Evolutionary conservation across 2,888 invertebrate species (phyloP).

Genomic region (Heteropelma amictum): DNA sequence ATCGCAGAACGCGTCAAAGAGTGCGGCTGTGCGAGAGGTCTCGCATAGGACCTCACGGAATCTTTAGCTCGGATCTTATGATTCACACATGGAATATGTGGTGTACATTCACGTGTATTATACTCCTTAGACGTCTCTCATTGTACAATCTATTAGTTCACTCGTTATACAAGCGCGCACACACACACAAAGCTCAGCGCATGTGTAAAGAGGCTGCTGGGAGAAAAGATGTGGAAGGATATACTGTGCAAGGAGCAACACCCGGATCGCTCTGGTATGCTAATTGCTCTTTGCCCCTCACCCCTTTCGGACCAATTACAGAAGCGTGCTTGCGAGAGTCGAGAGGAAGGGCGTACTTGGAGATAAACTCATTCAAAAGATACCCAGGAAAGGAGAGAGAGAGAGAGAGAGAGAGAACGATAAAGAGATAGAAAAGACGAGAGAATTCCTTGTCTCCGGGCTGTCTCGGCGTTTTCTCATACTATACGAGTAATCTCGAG

Average conservation of each 20-base stretch:
- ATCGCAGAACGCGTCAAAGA: not conserved
- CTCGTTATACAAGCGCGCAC: not conserved
- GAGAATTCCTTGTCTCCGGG: constrained; percentile 43
- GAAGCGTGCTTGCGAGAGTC: constrained; percentile 28
- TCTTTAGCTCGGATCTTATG: constrained; percentile 22
- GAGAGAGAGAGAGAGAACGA: not conserved
- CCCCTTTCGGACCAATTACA: constrained; percentile 33
- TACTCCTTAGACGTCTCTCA: no score
- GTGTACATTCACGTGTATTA: not conserved
- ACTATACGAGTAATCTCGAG: constrained; percentile 19
- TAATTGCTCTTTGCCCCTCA: constrained; percentile 39
- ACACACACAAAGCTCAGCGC: not conserved
- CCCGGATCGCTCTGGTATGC: constrained; percentile 55
- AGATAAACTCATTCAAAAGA: constrained; percentile 50
- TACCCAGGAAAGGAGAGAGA: not conserved
- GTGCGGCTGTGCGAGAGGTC: no score
- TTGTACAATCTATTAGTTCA: constrained; percentile 32
- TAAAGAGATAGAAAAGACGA: not conserved
- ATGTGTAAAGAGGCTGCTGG: no score
- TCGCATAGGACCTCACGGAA: constrained; percentile 11
- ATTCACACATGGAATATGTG: constrained; percentile 44
- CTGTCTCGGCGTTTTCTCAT: constrained; percentile 50
- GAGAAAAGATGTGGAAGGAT: no score
- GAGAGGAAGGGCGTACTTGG: constrained; percentile 4
- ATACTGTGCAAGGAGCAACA: constrained; percentile 37